phyloP scores from a whole-genome alignment of 2,888 invertebrate genomes.

The Deilephila elpenor region DNA sequence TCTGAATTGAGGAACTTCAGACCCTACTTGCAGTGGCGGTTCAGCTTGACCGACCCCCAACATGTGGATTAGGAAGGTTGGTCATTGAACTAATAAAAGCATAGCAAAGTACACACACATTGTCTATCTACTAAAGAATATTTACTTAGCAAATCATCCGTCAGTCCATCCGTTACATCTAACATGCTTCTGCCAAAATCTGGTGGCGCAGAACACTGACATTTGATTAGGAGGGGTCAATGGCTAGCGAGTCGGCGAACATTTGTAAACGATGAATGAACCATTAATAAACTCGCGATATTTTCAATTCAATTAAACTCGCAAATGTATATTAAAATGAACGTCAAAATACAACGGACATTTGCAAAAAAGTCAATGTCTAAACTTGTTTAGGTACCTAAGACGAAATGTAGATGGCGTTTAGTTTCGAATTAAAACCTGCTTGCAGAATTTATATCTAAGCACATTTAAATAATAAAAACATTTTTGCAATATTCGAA shows the following conservation, averaged over 20 bases:
- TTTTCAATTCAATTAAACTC: background rate
- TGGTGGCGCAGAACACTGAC: background rate
- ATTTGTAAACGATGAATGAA: background rate
- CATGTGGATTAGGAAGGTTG: background rate
- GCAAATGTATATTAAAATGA: background rate
- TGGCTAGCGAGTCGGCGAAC: background rate
- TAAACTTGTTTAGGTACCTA: too few relatives aligned
- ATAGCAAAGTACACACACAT: background rate
- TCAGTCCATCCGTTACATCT: slow-evolving; percentile 7
- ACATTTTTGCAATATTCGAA: too few relatives aligned
- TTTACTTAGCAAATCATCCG: slow-evolving; percentile 11
- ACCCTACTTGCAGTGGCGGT: background rate
- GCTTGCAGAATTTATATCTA: background rate
- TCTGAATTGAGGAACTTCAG: background rate
- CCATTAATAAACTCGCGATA: background rate
- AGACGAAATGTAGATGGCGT: background rate
- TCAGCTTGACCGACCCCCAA: slow-evolving; percentile 7
- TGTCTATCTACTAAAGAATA: background rate
- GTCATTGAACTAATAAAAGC: background rate
- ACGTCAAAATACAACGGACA: slow-evolving; percentile 6
- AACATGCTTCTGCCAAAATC: slow-evolving; percentile 10
- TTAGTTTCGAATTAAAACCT: background rate
- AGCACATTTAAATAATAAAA: too few relatives aligned
- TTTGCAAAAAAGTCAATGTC: background rate
- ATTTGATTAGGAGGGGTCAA: background rate